phyloP scores from a whole-genome alignment of 2,113 vertebrate species.

The Equus quagga region DNA sequence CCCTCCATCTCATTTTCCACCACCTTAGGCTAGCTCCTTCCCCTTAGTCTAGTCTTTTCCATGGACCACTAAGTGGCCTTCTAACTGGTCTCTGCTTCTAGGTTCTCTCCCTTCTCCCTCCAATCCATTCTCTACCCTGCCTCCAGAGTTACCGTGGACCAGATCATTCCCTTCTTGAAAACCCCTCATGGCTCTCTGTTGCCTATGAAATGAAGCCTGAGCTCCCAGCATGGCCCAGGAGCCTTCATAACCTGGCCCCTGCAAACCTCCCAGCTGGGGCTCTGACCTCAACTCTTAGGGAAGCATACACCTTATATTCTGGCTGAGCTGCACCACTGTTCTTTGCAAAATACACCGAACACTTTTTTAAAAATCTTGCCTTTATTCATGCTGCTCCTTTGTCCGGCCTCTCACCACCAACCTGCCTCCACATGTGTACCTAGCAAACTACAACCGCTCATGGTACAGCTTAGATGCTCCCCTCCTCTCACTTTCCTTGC shows the following conservation, averaged over 20 bases:
- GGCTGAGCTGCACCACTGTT: not conserved
- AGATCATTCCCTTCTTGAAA: not conserved
- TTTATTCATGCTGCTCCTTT: not conserved
- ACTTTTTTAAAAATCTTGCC: not conserved
- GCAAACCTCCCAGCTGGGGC: not conserved
- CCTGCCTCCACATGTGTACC: not conserved
- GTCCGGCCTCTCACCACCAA: not conserved
- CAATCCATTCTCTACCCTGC: not conserved
- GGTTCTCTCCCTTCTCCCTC: not conserved
- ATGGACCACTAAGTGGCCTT: not conserved
- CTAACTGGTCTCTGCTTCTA: not conserved
- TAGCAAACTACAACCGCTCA: not conserved
- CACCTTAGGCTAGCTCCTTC: not conserved
- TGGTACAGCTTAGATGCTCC: not conserved
- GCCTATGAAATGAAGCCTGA: not conserved
- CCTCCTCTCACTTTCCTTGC: not conserved
- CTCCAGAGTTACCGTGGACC: not conserved
- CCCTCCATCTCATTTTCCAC: not conserved
- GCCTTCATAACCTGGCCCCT: not conserved
- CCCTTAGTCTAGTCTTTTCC: not conserved
- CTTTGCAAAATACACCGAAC: not conserved
- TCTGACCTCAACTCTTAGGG: not conserved
- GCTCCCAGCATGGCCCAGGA: not conserved
- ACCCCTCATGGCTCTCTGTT: not conserved
- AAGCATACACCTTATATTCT: not conserved